These are phyloP conservation scores for Griposia aprilina DNA, from an alignment of 2,888 invertebrate species.

Conservation along the genomic window DNA sequence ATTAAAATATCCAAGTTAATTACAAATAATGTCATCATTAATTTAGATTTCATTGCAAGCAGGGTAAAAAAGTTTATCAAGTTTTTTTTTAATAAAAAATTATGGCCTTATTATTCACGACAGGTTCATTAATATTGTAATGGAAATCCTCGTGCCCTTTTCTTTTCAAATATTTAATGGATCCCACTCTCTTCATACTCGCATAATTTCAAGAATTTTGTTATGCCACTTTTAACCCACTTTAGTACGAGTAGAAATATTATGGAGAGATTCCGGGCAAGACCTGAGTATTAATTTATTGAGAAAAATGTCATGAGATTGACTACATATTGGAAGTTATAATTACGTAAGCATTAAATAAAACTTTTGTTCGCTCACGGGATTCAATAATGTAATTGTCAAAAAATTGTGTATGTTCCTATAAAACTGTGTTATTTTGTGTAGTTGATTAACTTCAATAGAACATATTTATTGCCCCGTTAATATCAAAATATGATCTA, in stretches of 20 bases:
- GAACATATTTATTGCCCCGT: not conserved
- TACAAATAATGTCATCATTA: constrained; percentile 10
- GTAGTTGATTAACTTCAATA: not conserved
- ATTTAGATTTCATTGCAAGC: constrained; percentile 22
- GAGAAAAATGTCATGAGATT: not conserved
- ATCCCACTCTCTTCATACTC: constrained; percentile 38
- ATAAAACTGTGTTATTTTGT: not conserved
- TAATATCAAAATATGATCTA: not conserved
- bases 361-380: not conserved
- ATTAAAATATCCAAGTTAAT: not conserved
- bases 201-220: constrained; percentile 31
- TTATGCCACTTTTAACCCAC: constrained; percentile 7
- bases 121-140: constrained; percentile 60
- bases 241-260: constrained; percentile 13
- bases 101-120: constrained; percentile 50
- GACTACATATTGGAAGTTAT: not conserved
- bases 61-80: constrained; percentile 14
- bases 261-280: not conserved
- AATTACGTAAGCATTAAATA: not conserved
- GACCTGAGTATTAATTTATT: not conserved
- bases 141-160: constrained; percentile 54
- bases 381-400: not conserved
- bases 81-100: constrained; percentile 22
- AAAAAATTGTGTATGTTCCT: not conserved
- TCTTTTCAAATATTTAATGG: constrained; percentile 59